These are phyloP conservation scores for Canis aureus DNA, from an alignment of 2,113 vertebrate species.

Conservation along the genomic window DNA sequence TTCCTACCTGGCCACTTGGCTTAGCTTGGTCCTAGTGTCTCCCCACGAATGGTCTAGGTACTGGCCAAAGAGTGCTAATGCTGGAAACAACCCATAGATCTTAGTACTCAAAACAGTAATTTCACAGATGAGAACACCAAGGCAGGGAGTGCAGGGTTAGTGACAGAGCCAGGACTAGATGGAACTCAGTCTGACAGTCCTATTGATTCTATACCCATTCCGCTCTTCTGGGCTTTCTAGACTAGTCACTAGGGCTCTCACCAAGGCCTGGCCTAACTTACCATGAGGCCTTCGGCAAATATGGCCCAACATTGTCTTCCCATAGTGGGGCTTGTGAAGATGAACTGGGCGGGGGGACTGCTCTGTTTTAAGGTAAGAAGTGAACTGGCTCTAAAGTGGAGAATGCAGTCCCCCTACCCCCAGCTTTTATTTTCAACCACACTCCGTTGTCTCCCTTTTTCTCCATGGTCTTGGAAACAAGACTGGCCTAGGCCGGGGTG, in stretches of 20 bases:
- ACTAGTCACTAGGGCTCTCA: neutral
- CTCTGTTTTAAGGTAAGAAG: neutral
- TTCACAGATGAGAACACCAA: neutral
- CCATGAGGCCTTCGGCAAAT: neutral
- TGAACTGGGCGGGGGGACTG: neutral
- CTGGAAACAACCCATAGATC: neutral
- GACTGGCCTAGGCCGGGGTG: neutral
- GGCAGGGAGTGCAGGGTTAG: neutral
- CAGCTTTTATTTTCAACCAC: neutral
- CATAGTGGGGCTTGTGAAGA: neutral
- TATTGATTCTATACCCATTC: neutral
- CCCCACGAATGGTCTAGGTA: conserved; percentile 50
- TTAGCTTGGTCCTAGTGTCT: neutral
- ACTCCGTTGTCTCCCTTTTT: neutral
- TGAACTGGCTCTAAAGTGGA: neutral
- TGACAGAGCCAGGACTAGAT: neutral
- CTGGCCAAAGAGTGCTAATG: conserved; percentile 45
- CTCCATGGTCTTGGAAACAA: neutral
- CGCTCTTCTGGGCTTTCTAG: neutral
- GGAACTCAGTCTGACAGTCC: neutral
- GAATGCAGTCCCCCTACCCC: no score
- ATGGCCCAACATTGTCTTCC: neutral
- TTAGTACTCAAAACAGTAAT: neutral
- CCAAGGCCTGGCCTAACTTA: neutral
- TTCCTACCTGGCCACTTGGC: neutral